Percentiles rank a stretch among this genome's conserved stretches.
These are phyloP conservation scores for Helobdella robusta DNA, from an alignment of 2,888 invertebrate genomes.

Conservation along the genomic window DNA sequence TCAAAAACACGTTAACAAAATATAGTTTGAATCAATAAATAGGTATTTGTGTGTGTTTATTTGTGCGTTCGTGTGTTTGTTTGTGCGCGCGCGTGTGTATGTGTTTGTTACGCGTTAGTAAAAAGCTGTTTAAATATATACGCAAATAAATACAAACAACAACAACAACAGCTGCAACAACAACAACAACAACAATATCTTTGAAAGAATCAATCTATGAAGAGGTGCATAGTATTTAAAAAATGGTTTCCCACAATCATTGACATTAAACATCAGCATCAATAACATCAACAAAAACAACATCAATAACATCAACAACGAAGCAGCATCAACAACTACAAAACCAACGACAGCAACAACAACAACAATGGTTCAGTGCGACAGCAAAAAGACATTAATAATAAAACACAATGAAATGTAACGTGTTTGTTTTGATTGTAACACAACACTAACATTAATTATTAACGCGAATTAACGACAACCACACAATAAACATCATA, in stretches of 20 bases:
- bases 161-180: too few species aligned
- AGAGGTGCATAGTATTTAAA: background rate
- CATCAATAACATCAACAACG: background rate
- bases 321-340: background rate
- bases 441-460: too few species aligned
- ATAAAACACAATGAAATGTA: too few species aligned
- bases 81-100: background rate
- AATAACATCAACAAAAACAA: background rate
- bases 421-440: too few species aligned
- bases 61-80: background rate
- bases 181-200: too few species aligned
- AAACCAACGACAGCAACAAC: background rate
- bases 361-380: background rate
- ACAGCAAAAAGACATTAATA: background rate
- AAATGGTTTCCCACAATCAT: background rate
- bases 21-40: too few species aligned
- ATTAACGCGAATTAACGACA: too few species aligned
- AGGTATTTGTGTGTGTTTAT: background rate
- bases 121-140: conserved; percentile 6
- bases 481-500: too few species aligned
- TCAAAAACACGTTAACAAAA: too few species aligned
- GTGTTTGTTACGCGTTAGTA: background rate
- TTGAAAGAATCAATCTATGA: too few species aligned
- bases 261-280: too few species aligned
- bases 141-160: conserved; percentile 5